Percentiles rank a stretch among this genome's conserved stretches.
These are phyloP conservation scores for Stomorhina lunata DNA, from an alignment of 2,888 invertebrate genomes.

Conservation along the genomic window DNA sequence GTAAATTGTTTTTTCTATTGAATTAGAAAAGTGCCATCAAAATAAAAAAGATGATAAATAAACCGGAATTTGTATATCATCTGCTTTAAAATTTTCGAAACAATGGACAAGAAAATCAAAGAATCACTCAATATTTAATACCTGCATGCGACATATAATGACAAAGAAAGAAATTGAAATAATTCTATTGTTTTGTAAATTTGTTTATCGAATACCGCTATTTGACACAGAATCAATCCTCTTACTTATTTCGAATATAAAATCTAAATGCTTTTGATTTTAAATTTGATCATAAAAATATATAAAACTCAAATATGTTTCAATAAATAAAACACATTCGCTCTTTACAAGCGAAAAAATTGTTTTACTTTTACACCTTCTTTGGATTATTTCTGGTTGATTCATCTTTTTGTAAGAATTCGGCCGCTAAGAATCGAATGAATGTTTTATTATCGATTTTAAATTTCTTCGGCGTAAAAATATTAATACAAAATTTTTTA, in stretches of 20 bases:
- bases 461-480: not conserved
- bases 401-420: conserved; percentile 13
- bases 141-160: not conserved
- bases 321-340: not conserved
- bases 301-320: not conserved
- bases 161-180: not conserved
- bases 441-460: conserved; percentile 2
- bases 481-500: not conserved
- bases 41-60: not conserved
- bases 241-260: not conserved
- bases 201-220: conserved; percentile 70
- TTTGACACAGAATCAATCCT: conserved; percentile 71
- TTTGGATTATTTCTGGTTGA: not conserved
- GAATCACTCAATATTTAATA: conserved; percentile 17
- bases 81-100: not conserved
- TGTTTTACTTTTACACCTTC: not conserved
- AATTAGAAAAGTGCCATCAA: not conserved
- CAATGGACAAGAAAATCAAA: not conserved
- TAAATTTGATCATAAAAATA: not conserved
- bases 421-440: conserved; percentile 30
- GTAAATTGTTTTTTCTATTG: no score
- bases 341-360: not conserved
- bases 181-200: conserved; percentile 6
- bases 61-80: not conserved
- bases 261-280: not conserved